These are phyloP conservation scores for Melinaea menophilus DNA, from an alignment of 2,888 invertebrate genomes.

Conservation along the genomic window DNA sequence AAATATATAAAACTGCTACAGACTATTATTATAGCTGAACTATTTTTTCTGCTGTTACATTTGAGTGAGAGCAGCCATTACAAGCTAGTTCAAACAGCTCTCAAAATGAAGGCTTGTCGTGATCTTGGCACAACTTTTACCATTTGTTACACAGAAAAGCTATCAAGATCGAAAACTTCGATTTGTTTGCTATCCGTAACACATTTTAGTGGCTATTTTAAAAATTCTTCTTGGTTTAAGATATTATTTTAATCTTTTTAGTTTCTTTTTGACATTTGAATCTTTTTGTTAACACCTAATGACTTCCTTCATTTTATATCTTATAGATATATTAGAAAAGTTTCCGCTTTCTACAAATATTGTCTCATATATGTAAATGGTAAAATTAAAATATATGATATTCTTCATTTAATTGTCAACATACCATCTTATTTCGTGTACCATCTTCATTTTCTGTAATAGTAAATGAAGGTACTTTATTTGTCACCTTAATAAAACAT, in stretches of 20 bases:
- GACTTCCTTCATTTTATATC: too few relatives aligned
- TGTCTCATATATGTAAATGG: too few relatives aligned
- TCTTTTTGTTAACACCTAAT: too few relatives aligned
- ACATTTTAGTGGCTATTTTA: slow-evolving; percentile 21
- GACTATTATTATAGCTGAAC: background rate
- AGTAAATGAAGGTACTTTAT: too few relatives aligned
- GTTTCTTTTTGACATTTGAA: background rate
- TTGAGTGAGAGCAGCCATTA: slow-evolving; percentile 20
- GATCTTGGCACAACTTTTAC: slow-evolving; percentile 43
- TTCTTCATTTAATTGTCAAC: too few relatives aligned
- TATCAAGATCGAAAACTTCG: slow-evolving; percentile 41
- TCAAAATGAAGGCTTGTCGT: slow-evolving; percentile 53
- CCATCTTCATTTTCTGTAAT: too few relatives aligned
- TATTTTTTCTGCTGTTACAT: slow-evolving; percentile 8
- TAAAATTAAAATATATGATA: too few relatives aligned
- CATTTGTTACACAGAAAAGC: slow-evolving; percentile 49
- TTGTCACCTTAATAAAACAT: background rate
- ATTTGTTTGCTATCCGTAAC: slow-evolving; percentile 30
- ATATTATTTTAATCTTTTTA: background rate
- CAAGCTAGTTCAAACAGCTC: slow-evolving; percentile 27
- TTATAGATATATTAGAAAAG: too few relatives aligned
- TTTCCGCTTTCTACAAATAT: too few relatives aligned
- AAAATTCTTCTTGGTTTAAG: slow-evolving; percentile 4
- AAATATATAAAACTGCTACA: background rate
- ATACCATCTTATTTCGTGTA: too few relatives aligned